Evolutionary conservation across 2,797 vertebrate genomes (phyloP).

Genomic region (Acanthis flammea): DNA sequence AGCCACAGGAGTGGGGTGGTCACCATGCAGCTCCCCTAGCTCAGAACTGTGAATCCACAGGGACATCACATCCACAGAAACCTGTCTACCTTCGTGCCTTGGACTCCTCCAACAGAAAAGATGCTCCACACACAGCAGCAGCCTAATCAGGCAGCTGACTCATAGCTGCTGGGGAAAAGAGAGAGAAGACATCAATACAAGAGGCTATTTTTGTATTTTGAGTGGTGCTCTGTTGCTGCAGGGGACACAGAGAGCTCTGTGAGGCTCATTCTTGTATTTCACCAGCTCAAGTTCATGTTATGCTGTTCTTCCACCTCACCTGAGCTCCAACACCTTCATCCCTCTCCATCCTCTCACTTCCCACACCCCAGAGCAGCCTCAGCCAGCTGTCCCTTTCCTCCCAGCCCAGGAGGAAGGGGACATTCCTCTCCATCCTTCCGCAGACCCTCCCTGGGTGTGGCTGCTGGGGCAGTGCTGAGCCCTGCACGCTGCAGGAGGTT

Average conservation of each 20-base stretch:
- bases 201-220: background rate
- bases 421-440: background rate
- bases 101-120: background rate
- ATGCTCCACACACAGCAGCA: background rate
- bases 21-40: background rate
- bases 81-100: background rate
- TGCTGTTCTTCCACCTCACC: accelerated
- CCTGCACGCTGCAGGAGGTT: accelerated
- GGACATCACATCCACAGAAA: background rate
- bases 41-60: accelerated
- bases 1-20: background rate
- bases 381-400: background rate
- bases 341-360: background rate
- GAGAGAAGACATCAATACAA: background rate
- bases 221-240: background rate
- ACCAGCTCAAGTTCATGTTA: background rate
- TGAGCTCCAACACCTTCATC: background rate
- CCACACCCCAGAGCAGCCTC: background rate
- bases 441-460: accelerated
- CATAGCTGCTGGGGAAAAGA: background rate
- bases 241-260: background rate
- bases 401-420: background rate
- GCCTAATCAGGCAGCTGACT: background rate
- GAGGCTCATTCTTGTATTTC: background rate
- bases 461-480: background rate